phyloP scores from a whole-genome alignment of 2,797 vertebrate genomes.

The Manis pentadactyla region DNA sequence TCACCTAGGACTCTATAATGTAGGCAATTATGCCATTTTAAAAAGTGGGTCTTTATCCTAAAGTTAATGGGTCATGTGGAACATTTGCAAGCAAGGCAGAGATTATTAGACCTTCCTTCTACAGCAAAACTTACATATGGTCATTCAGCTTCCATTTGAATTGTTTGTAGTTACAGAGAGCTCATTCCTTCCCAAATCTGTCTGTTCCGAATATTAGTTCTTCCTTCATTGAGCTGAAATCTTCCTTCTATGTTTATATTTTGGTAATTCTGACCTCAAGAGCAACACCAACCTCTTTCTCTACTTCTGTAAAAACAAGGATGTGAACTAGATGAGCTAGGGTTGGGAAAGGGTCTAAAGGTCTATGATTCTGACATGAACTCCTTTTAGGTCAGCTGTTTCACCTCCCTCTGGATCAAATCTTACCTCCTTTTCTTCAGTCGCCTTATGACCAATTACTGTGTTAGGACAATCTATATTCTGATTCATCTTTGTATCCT shows the following conservation, averaged over 20 bases:
- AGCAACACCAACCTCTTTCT: conserved; percentile 30
- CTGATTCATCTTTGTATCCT: conserved; percentile 45
- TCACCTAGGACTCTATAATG: conserved; percentile 31
- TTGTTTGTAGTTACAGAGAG: conserved; percentile 19
- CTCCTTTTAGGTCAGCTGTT: conserved; percentile 15
- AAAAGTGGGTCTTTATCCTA: conserved; percentile 29
- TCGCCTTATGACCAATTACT: conserved; percentile 23
- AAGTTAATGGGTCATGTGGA: not conserved
- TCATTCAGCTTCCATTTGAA: conserved; percentile 45
- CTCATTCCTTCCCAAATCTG: conserved; percentile 28
- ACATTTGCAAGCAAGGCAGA: conserved; percentile 31
- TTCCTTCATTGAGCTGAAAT: conserved; percentile 24
- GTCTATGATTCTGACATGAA: conserved; percentile 43
- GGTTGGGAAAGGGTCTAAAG: not conserved
- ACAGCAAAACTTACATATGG: conserved; percentile 14
- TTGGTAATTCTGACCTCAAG: conserved; percentile 42
- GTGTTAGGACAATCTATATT: conserved; percentile 54
- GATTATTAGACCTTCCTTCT: not conserved
- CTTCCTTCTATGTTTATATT: not conserved
- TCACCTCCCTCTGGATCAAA: not conserved
- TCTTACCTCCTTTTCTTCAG: not conserved
- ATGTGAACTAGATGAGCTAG: conserved; percentile 23
- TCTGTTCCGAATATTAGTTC: not conserved
- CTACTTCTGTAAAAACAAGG: conserved; percentile 39
- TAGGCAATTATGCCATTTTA: not conserved